Conservation (phyloP, 2,797 vertebrate genomes). For the Anabas testudineus region DNA sequence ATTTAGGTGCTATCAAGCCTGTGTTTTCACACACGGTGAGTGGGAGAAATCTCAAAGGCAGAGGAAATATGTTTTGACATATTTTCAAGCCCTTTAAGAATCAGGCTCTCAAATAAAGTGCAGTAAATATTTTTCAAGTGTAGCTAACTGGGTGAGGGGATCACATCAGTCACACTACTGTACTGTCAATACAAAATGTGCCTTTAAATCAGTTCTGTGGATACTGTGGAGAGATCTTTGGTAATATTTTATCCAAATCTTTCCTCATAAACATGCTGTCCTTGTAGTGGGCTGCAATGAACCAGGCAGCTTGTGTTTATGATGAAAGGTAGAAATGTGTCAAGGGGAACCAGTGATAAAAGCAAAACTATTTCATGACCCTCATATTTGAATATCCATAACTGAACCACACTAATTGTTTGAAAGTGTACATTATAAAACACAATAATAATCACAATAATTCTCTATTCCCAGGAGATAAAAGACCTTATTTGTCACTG, state of each 20-base stretch:
- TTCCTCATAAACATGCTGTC: slow-evolving; percentile 1
- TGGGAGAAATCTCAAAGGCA: slow-evolving; percentile 10
- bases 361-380: slow-evolving; percentile 21
- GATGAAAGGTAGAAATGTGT: slow-evolving; percentile 30
- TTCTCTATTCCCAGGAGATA: slow-evolving; percentile 90
- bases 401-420: slow-evolving; percentile 4
- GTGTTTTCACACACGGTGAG: background rate
- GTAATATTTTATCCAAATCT: slow-evolving; percentile 19
- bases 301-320: slow-evolving; percentile 14
- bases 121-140: slow-evolving; percentile 49
- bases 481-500: slow-evolving; percentile 93
- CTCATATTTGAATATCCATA: slow-evolving; percentile 29
- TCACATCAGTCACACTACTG: slow-evolving; percentile 26
- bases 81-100: slow-evolving; percentile 20
- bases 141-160: slow-evolving; percentile 23
- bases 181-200: slow-evolving; percentile 9
- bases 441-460: slow-evolving; percentile 44
- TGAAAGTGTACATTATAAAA: background rate
- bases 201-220: slow-evolving; percentile 24
- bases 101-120: slow-evolving; percentile 12
- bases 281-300: background rate
- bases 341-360: slow-evolving; percentile 27
- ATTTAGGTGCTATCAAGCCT: background rate
- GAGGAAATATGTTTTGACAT: slow-evolving; percentile 15
- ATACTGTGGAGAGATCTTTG: slow-evolving; percentile 20